Evolutionary conservation across 2,888 invertebrate species (phyloP), one percentile per base, ranked within the genome.

Genomic region (Melipona beecheii): DNA sequence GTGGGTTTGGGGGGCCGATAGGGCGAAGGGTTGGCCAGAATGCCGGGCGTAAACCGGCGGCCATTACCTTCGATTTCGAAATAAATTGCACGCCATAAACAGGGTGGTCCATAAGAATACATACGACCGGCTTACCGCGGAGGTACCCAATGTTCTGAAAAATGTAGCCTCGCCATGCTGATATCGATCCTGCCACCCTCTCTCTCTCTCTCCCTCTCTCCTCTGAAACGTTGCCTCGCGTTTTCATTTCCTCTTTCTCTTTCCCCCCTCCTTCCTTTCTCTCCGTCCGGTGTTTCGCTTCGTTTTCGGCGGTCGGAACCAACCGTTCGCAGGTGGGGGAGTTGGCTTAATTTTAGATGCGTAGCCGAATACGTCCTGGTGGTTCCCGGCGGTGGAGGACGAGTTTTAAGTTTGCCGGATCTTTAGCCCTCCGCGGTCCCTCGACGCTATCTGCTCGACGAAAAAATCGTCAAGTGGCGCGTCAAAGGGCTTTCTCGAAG

Each of bases 31-130:
- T 81, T 80, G 80, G 85, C 75, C 81, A 82, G 87, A 83, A 83
- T 81, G 75, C 70, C 84, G 89, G 90, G 92, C 91, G 92, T 93
- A 93, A 94, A 93, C 92, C 91, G 91, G 90, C 91, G 91, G 92
- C 94, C 93, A 93, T 93, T 93, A 94, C 93, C 92, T 94, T 93
- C 94, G 94, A 94, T 93, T 93, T 92, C 89, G 88, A 94, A 94
- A 94, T 94, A 94, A 94, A 94, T 94, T 93, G 93, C 92, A 90
- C 90, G 90, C 93, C 93, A 93, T 94, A 94, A 94, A 94, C 93
- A 93, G 93, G 92, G 92, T 88, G 92, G 93, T 92, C 92, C 92
- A 93, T 93, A 91, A 91, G 93, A 93, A 94, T 94, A 93, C 93
- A 93, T 92, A 94, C 91, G 93, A 93, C 92, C 93, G 89, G 92